A percentile compares a stretch with the other conserved stretches of the same genome.
phyloP scores from a whole-genome alignment of 2,888 invertebrate genomes.

The Conistra vaccinii region DNA sequence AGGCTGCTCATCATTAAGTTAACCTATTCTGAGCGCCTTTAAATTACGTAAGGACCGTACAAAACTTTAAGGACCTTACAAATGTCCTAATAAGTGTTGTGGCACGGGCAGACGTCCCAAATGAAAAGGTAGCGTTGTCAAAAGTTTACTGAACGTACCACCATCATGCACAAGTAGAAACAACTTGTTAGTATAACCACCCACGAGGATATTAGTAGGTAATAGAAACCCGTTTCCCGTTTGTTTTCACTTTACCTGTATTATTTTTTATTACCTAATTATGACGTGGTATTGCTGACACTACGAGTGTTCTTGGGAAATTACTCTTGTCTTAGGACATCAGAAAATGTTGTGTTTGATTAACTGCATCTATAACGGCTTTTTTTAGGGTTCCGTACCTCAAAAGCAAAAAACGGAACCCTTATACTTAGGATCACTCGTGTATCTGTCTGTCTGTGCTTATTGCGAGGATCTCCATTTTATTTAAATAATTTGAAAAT shows the following conservation, averaged over 20 bases:
- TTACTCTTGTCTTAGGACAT: not conserved
- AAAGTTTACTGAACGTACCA: not conserved
- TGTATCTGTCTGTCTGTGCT: too few species aligned
- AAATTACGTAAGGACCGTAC: too few species aligned
- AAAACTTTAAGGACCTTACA: not conserved
- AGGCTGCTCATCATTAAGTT: too few species aligned
- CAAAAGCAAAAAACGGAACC: too few species aligned
- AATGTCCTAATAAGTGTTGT: not conserved
- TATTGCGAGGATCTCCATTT: too few species aligned
- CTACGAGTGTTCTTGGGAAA: not conserved
- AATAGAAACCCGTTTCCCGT: constrained; percentile 22
- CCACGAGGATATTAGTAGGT: constrained; percentile 15
- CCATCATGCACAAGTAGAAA: not conserved
- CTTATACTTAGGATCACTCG: too few species aligned
- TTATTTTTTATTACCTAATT: constrained; percentile 13
- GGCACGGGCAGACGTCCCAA: not conserved
- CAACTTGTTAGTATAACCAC: constrained; percentile 37
- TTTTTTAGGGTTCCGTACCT: too few species aligned
- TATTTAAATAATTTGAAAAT: too few species aligned
- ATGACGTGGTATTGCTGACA: not conserved
- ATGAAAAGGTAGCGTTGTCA: not conserved
- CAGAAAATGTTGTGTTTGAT: not conserved
- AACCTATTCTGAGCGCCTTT: too few species aligned
- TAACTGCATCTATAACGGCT: not conserved
- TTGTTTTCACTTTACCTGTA: constrained; percentile 8